Conservation (phyloP, 2,113 vertebrate species). For the Archilochus colubris region DNA sequence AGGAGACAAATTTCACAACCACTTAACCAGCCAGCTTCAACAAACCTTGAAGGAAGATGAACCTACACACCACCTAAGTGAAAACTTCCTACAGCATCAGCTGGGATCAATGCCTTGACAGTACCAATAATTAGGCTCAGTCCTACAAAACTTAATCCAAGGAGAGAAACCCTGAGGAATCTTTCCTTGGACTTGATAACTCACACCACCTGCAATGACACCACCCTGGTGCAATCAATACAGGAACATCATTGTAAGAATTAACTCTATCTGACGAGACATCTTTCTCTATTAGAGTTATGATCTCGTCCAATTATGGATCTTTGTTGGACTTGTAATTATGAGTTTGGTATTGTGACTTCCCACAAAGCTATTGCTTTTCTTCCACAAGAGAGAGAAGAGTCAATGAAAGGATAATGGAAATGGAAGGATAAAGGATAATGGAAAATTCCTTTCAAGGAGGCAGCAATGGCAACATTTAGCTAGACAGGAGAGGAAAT, state of each 20-base stretch:
- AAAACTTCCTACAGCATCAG: neutral
- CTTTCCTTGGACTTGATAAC: slow-evolving; percentile 5
- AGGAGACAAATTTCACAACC: neutral
- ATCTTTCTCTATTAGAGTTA: slow-evolving; percentile 65
- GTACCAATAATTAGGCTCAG: neutral
- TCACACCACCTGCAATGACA: neutral
- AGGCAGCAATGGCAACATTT: neutral
- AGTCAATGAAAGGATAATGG: slow-evolving; percentile 64
- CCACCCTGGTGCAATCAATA: neutral
- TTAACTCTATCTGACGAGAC: slow-evolving; percentile 31
- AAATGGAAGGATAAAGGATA: slow-evolving; percentile 27
- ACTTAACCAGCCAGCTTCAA: neutral
- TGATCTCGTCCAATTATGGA: slow-evolving; percentile 61
- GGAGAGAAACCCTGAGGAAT: slow-evolving; percentile 21
- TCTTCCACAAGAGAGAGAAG: slow-evolving; percentile 37
- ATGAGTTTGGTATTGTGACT: slow-evolving; percentile 40
- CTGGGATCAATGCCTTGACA: neutral
- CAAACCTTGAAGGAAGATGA: neutral
- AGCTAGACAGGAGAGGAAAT: slow-evolving; percentile 20
- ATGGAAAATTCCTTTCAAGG: slow-evolving; percentile 63
- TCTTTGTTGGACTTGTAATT: slow-evolving; percentile 61
- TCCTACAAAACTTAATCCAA: neutral
- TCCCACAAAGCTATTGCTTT: slow-evolving; percentile 32
- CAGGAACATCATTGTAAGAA: slow-evolving; percentile 41
- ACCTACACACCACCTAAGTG: neutral